Conservation (phyloP, 2,113 vertebrate species). For the Dicaeum eximium region DNA sequence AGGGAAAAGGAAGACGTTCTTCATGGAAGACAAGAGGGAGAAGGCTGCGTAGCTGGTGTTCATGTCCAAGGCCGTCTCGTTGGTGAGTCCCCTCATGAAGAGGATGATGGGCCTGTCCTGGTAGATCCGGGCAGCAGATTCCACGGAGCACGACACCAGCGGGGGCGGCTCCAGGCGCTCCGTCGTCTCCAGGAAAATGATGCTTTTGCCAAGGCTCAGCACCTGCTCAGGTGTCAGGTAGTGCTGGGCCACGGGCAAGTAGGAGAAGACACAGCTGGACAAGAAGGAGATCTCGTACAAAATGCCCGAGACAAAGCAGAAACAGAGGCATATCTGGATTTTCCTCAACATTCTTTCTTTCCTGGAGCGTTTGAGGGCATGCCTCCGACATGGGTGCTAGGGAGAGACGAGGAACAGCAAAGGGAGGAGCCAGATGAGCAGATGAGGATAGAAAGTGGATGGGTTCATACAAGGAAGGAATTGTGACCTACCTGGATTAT, state of each 20-base stretch:
- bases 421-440: background rate
- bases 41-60: conserved; percentile 49
- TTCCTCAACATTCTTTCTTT: conserved; percentile 68
- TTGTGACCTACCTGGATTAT: background rate
- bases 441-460: background rate
- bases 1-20: conserved; percentile 76
- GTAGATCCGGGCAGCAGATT: conserved; percentile 74
- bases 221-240: conserved; percentile 53
- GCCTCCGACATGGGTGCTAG: background rate
- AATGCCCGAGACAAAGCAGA: conserved; percentile 61
- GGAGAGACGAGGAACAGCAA: background rate
- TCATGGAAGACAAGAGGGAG: conserved; percentile 67
- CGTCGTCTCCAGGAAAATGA: conserved; percentile 76
- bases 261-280: conserved; percentile 58
- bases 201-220: conserved; percentile 49
- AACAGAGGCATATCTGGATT: conserved; percentile 63
- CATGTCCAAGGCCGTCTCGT: background rate
- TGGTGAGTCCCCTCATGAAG: conserved; percentile 72
- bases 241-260: conserved; percentile 27
- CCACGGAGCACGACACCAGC: conserved; percentile 72
- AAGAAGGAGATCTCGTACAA: conserved; percentile 66
- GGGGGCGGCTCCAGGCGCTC: conserved; percentile 61
- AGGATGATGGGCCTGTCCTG: conserved; percentile 61
- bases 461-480: background rate
- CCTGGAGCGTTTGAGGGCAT: background rate